Evolutionary conservation across 1,140 invertebrate genomes (phyloP), one percentile per base, ranked within the genome.

Genomic region (Papilio polytes): DNA sequence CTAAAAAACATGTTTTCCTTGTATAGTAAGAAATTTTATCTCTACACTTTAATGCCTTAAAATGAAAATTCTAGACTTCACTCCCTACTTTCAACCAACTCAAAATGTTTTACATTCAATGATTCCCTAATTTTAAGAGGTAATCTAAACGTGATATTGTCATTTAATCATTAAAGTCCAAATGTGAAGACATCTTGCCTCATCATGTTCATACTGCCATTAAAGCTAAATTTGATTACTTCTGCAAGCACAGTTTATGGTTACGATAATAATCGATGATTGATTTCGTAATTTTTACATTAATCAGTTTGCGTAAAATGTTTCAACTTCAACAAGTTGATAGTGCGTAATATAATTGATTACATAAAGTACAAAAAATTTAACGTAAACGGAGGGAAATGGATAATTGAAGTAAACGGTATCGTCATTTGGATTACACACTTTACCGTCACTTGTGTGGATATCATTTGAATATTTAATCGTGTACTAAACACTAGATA

Each of bases 201-300:
- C 59, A 63, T 63, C 20, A 9, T 22, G 12, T 63, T 26, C 59
- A 63, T 26, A 26, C 12, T 63, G 59, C 22, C 13, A 63, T 63
- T 56, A 56, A 20, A 20, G 7, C 53, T n/a, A 51, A 59, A n/a
- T 22, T 26, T 63, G 22, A 63, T 26, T 26, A 63, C 59, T 63
- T 63, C 59, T 63, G 59, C 59, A 63, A 63, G 26, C 59, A 63
- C 22, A 63, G 9, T 63, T 63, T 26, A 26, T 63, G 3, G 20
- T 63, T 63, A 22, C 20, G 59, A 63, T 63, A 63, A 26, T 63
- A 18, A 63, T 26, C 59, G 22, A 63, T 63, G 2, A 63, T 63
- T 63, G 31, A 63, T 63, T 22, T 26, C 18, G 59, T 63, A 26
- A 63, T 63, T 63, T 63, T 31, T 22, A 63, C 59, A 63, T 63